Evolutionary conservation across 2,888 invertebrate species (phyloP).

Genomic region (Drosophila algonquin): DNA sequence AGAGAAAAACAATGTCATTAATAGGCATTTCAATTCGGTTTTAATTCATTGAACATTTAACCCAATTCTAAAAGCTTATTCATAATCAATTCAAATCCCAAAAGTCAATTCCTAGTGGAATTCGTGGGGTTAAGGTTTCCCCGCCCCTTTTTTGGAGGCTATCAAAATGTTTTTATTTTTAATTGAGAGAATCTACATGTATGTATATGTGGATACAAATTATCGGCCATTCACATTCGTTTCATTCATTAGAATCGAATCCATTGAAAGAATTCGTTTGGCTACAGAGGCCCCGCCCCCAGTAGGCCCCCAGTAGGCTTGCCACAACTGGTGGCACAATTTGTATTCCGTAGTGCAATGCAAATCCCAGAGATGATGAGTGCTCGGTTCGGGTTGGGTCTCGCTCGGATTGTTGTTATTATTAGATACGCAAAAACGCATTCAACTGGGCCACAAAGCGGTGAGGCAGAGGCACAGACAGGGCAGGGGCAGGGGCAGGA

Average conservation of each 20-base stretch:
- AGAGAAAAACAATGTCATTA: conserved; percentile 40
- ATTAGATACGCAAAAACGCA: conserved; percentile 60
- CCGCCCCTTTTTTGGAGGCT: not conserved
- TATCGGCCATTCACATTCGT: conserved; percentile 2
- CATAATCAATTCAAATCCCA: conserved; percentile 31
- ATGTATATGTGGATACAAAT: not conserved
- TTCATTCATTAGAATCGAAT: not conserved
- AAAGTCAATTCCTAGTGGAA: not conserved
- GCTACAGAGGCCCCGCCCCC: no score
- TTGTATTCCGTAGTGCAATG: conserved; percentile 31
- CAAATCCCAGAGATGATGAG: conserved; percentile 13
- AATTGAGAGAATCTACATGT: not conserved
- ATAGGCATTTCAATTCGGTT: conserved; percentile 11
- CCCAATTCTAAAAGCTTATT: conserved; percentile 34
- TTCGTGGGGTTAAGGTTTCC: conserved; percentile 6
- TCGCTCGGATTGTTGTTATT: conserved; percentile 47
- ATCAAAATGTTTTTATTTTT: conserved; percentile 10
- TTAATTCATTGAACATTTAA: conserved; percentile 45
- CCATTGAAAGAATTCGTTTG: no score
- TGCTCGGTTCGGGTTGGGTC: conserved; percentile 10
- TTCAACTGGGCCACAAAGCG: conserved; percentile 14
- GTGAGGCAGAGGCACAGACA: no score
- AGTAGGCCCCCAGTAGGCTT: not conserved
- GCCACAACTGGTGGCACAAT: conserved; percentile 34
- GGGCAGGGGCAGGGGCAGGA: not conserved